Evolutionary conservation across 2,888 invertebrate genomes (phyloP).

Genomic region (Tetragonula carbonaria): DNA sequence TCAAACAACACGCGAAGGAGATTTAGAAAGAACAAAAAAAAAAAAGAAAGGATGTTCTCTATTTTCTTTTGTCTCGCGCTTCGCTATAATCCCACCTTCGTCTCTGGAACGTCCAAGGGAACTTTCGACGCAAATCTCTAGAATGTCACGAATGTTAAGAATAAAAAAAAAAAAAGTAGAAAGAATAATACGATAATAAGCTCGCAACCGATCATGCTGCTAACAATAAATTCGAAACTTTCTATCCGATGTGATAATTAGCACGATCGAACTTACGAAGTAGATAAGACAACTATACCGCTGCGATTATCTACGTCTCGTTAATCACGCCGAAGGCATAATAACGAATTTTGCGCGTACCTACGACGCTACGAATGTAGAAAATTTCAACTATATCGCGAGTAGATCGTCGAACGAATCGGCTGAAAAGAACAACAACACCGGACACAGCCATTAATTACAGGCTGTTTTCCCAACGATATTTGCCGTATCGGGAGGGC

Average conservation of each 20-base stretch:
- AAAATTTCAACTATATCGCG: not conserved
- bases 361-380: not conserved
- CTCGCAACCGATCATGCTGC: not conserved
- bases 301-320: not conserved
- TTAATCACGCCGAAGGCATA: not conserved
- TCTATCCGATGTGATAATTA: not conserved
- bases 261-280: not conserved
- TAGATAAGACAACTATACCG: too few species aligned
- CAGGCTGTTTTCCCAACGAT: not conserved
- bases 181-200: not conserved
- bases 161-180: not conserved
- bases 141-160: not conserved
- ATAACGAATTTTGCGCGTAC: not conserved
- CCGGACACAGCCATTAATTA: not conserved
- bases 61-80: not conserved
- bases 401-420: not conserved
- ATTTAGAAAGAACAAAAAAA: too few species aligned
- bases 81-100: not conserved
- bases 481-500: constrained; percentile 1
- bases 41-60: too few species aligned
- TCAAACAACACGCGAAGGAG: not conserved
- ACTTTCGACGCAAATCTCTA: not conserved
- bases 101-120: not conserved
- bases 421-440: not conserved
- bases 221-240: not conserved